These are phyloP conservation scores for Rousettus madagascariensis DNA, from an alignment of 2,797 vertebrate species.

Conservation along the genomic window DNA sequence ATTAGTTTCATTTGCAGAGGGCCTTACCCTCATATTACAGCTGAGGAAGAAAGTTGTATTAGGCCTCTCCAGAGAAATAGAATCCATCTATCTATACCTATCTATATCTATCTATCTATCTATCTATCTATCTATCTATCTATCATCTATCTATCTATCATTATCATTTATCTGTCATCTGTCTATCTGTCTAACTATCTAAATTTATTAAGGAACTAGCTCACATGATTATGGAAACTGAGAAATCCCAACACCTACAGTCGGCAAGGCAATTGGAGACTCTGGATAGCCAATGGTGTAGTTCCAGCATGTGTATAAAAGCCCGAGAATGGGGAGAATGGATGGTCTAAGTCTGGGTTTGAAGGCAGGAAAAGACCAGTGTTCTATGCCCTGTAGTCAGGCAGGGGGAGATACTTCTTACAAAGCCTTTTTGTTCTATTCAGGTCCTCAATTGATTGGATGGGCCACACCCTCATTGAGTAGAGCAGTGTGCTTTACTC, in stretches of 20 bases:
- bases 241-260: neutral
- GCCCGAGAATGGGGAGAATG: neutral
- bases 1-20: neutral
- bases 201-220: neutral
- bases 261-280: neutral
- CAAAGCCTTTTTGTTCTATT: neutral
- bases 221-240: neutral
- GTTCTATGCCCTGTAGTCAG: neutral
- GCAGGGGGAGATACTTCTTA: neutral
- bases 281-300: neutral
- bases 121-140: too few species aligned
- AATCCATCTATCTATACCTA: neutral
- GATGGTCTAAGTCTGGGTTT: neutral
- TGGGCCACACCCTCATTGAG: neutral
- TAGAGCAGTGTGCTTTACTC: neutral
- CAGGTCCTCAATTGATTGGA: neutral
- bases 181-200: neutral
- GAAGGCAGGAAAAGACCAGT: neutral
- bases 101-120: too few species aligned
- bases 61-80: neutral
- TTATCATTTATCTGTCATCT: too few species aligned
- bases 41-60: neutral
- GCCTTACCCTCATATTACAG: neutral
- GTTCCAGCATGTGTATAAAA: neutral
- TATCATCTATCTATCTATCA: too few species aligned